Conservation (phyloP, 2,113 vertebrate genomes). For the Silurus meridionalis region DNA sequence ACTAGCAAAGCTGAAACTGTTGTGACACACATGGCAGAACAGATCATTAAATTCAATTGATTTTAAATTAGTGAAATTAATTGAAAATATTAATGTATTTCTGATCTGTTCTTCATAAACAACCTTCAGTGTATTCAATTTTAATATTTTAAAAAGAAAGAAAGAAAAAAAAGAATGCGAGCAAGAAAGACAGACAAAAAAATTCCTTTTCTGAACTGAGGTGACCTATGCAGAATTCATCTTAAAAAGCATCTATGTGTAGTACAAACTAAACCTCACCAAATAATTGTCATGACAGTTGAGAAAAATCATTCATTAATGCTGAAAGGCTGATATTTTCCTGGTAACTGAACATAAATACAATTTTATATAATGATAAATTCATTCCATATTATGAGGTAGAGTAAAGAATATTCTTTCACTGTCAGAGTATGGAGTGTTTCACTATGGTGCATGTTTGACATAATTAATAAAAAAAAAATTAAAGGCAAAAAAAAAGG, state of each 20-base stretch:
- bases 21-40: background rate
- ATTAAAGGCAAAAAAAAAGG: background rate
- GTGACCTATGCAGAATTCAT: background rate
- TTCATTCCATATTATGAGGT: background rate
- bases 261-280: background rate
- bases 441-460: background rate
- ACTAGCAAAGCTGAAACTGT: background rate
- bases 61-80: background rate
- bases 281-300: background rate
- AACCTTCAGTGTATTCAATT: background rate
- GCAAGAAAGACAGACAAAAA: background rate
- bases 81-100: background rate
- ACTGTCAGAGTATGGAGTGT: background rate
- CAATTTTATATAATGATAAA: background rate
- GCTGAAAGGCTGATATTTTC: background rate
- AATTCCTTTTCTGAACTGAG: background rate
- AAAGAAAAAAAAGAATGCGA: background rate
- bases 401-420: background rate
- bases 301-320: background rate
- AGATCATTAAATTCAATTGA: background rate
- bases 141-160: background rate
- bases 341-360: background rate
- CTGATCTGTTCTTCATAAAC: background rate
- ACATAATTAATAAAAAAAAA: background rate
- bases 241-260: background rate